Evolutionary conservation across 2,113 vertebrate genomes (phyloP), one percentile per base, ranked within the genome.

Genomic region (Clupea harengus): DNA sequence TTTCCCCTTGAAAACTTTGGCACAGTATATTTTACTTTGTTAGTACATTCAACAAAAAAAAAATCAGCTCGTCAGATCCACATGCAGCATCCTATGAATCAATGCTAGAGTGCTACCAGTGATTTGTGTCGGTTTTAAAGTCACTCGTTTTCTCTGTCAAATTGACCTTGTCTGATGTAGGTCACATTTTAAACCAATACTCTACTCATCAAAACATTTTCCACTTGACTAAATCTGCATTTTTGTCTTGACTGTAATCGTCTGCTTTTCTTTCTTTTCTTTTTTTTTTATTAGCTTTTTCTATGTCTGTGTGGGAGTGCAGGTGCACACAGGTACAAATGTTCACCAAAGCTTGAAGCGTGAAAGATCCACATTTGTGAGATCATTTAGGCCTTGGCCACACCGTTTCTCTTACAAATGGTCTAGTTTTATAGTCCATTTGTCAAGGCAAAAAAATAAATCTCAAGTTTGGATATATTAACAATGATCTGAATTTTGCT

Each of bases 241-340:
- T 15, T 11, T 17, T 32, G 13, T 78, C 72, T 72, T 72, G 60
- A 15, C 45, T 82, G 50, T 25, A 64, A 20, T 49, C 39, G 39
- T 39, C 39, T 39, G 39, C 39, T 39, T 39, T 39, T 39, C 39
- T 39, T 45, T 64, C 81, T 57, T 81, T 54, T n/a, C 50, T 82
- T 72, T 45, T 85, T 82, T 0, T 15, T 52, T 67, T 64, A n/a
- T 84, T 89, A 22, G 84, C 82, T 84, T 88, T 72, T 32, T 32
- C 64, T 13, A 25, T 72, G 8, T 11, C 15, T 25, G 20, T 64
- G 60, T 64, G 60, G 25, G 28, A 15, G 25, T 72, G 17, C 11
- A 54, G 52, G 52, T 54, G 52, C 52, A 54, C 25, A 28, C 25
- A 9, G 11, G 22, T 32, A 28, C 64, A 72, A 8, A 72, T 72